Percentiles rank a stretch among this genome's conserved stretches.
Conservation (phyloP, 2,113 vertebrate genomes). For the Diphyllodes magnificus region DNA sequence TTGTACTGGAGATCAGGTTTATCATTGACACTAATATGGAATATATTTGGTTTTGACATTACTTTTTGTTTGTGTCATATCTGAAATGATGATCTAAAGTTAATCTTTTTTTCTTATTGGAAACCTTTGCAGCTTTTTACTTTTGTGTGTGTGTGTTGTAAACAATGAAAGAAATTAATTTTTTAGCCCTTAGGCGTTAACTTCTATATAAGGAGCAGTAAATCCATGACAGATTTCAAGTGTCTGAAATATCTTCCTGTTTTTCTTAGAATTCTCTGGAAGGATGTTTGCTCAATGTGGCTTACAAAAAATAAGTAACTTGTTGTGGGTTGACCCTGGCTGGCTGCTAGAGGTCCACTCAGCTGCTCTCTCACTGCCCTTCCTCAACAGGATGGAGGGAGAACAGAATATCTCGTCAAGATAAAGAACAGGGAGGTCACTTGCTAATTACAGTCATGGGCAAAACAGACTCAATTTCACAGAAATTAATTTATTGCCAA, state of each 20-base stretch:
- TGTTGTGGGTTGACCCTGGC: background rate
- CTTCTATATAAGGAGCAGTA: background rate
- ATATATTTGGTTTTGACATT: background rate
- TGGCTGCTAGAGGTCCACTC: background rate
- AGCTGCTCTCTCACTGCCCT: background rate
- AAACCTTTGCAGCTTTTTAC: background rate
- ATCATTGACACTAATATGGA: background rate
- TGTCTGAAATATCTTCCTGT: background rate
- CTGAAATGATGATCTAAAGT: background rate
- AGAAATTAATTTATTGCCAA: background rate
- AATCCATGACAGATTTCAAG: background rate
- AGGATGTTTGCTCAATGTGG: background rate
- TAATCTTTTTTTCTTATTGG: background rate
- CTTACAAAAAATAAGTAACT: constrained; percentile 12
- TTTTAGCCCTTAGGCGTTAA: background rate
- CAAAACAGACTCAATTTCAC: background rate
- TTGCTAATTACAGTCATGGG: background rate
- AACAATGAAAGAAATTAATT: background rate
- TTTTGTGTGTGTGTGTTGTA: background rate
- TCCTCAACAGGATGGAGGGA: background rate
- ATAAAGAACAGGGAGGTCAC: background rate
- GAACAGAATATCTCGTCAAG: background rate
- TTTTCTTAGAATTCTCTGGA: background rate
- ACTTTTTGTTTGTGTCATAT: background rate
- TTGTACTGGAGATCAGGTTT: background rate